Conservation (phyloP, 2,888 invertebrate genomes). For the Stegana nigrithorax region DNA sequence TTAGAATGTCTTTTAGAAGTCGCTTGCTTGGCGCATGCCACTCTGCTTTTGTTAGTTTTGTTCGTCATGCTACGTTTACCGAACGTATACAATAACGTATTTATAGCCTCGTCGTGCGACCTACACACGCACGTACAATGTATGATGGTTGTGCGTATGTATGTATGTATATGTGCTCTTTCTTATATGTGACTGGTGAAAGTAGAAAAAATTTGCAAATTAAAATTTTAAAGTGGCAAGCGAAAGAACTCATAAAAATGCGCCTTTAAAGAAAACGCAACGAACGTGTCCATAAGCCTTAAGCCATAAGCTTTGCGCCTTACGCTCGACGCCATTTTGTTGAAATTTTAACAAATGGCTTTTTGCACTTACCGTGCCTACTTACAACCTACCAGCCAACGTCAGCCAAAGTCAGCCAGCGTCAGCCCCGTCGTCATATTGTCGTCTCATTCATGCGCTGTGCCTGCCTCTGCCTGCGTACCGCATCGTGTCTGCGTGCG, state of each 20-base stretch:
- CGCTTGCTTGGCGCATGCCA: no score
- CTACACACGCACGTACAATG: background rate
- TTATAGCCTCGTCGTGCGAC: conserved; percentile 4
- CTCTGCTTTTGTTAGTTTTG: no score
- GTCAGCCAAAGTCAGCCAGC: background rate
- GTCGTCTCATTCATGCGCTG: background rate
- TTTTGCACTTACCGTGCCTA: conserved; percentile 10
- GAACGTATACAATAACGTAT: no score
- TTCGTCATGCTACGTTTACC: no score
- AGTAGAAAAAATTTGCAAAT: conserved; percentile 60
- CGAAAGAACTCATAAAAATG: background rate
- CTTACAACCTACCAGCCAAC: background rate
- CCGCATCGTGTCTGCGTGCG: background rate
- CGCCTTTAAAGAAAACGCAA: background rate
- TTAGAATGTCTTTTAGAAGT: no score
- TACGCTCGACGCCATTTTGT: background rate
- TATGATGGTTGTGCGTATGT: background rate
- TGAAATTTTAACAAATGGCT: conserved; percentile 15
- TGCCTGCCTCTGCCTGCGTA: background rate
- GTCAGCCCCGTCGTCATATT: background rate
- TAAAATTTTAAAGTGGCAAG: conserved; percentile 57
- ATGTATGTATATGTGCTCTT: conserved; percentile 26
- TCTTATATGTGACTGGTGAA: conserved; percentile 57
- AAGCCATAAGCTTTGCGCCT: no score
- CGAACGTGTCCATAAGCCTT: no score